Evolutionary conservation across 1,140 invertebrate species (phyloP).

Genomic region (Diorhabda elongata): DNA sequence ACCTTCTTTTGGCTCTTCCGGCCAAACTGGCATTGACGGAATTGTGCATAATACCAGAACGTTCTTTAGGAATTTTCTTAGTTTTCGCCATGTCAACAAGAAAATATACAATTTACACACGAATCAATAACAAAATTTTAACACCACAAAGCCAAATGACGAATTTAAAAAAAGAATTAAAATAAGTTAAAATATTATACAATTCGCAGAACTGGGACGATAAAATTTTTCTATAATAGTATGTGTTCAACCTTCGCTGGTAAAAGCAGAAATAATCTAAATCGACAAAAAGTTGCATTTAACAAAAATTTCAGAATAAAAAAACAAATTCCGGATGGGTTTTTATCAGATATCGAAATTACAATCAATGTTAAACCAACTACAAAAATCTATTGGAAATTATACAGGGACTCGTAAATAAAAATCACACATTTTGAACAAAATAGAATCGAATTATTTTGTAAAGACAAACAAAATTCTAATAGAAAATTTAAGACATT

Average conservation of each 20-base stretch:
- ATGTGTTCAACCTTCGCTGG: not conserved
- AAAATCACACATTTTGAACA: too few species aligned
- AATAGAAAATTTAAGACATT: too few species aligned
- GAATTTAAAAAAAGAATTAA: not conserved
- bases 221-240: too few species aligned
- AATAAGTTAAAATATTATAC: not conserved
- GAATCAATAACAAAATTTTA: not conserved
- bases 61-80: constrained; percentile 18
- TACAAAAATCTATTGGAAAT: too few species aligned
- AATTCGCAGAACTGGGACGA: too few species aligned
- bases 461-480: too few species aligned
- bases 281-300: not conserved
- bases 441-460: too few species aligned
- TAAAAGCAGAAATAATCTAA: not conserved
- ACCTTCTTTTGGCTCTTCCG: constrained; percentile 8
- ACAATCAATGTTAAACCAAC: too few species aligned
- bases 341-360: too few species aligned
- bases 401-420: too few species aligned
- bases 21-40: not conserved
- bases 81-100: constrained; percentile 27
- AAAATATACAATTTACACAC: not conserved
- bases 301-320: not conserved
- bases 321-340: not conserved
- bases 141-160: not conserved
- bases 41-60: constrained; percentile 1